A percentile compares a stretch with the other conserved stretches of the same genome.
phyloP scores from a whole-genome alignment of 2,888 invertebrate species.

The Fissipunctia ypsillon region DNA sequence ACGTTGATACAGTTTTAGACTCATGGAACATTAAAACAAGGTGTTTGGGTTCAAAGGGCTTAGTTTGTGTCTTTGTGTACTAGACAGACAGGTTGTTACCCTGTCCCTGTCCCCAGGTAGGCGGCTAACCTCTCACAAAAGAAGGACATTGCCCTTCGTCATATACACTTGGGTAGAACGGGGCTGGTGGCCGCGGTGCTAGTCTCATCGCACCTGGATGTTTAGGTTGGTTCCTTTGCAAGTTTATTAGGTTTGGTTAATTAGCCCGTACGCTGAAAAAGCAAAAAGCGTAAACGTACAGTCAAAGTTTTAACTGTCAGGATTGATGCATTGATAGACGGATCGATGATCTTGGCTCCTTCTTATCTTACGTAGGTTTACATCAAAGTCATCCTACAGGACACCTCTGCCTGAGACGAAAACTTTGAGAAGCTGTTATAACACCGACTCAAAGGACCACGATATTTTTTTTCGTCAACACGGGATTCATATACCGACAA shows the following conservation, averaged over 20 bases:
- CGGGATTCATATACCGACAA: too few relatives aligned
- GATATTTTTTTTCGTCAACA: too few relatives aligned
- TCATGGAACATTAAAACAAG: conserved; percentile 14
- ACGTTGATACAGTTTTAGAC: conserved; percentile 20
- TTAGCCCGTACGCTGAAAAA: background rate
- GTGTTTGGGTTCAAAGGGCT: conserved; percentile 36
- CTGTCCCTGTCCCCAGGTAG: background rate
- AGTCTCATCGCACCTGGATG: background rate
- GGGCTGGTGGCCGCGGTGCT: conserved; percentile 18
- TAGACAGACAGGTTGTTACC: conserved; percentile 22
- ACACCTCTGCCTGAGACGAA: background rate
- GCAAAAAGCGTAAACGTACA: background rate
- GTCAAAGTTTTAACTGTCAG: background rate
- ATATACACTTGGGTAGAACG: conserved; percentile 1
- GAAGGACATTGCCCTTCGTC: conserved; percentile 36
- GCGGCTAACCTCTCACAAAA: conserved; percentile 25
- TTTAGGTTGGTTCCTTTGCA: background rate
- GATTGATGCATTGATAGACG: too few relatives aligned
- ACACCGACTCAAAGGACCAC: background rate
- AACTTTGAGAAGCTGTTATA: background rate
- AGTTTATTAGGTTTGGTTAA: too few relatives aligned
- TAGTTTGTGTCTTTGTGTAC: conserved; percentile 11
- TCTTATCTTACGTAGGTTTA: too few relatives aligned
- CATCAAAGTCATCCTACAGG: too few relatives aligned
- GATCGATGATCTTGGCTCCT: background rate